Conservation (phyloP, 2,113 vertebrate species). For the Microcebus griseorufus region DNA sequence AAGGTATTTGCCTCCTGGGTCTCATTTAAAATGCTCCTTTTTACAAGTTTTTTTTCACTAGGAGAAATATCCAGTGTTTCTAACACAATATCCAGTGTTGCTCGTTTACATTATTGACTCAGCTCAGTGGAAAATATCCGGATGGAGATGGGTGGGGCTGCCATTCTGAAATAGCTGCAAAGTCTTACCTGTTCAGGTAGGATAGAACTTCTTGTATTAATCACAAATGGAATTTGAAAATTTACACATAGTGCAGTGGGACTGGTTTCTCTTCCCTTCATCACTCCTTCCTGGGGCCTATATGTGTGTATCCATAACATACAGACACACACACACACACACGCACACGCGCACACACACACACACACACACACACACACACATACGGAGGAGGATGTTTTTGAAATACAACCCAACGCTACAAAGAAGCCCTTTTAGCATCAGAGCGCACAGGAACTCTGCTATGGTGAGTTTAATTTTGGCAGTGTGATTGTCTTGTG, state of each 20-base stretch:
- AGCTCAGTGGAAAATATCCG: background rate
- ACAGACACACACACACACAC: background rate
- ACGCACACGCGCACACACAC: too few species aligned
- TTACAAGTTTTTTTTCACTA: background rate
- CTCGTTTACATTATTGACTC: background rate
- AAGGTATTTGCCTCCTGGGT: background rate
- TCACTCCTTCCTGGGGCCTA: background rate
- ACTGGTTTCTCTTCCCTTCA: background rate
- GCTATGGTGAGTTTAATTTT: background rate
- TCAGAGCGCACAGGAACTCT: background rate
- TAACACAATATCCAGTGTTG: rapidly evolving
- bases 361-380: too few species aligned
- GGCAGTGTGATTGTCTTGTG: slow-evolving; percentile 37
- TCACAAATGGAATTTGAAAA: background rate
- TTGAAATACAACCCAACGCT: background rate
- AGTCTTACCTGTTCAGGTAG: background rate
- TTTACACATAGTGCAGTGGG: background rate
- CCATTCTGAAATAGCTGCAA: background rate
- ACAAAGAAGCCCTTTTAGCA: background rate
- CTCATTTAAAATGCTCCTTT: background rate
- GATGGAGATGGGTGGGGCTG: background rate
- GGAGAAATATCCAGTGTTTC: background rate
- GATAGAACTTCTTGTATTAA: background rate
- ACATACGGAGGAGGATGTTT: background rate
- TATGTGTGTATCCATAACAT: background rate